A percentile compares a stretch with the other conserved stretches of the same genome.
Evolutionary conservation across 2,113 vertebrate species (phyloP).

Genomic region (Forbesichthys agassizii): DNA sequence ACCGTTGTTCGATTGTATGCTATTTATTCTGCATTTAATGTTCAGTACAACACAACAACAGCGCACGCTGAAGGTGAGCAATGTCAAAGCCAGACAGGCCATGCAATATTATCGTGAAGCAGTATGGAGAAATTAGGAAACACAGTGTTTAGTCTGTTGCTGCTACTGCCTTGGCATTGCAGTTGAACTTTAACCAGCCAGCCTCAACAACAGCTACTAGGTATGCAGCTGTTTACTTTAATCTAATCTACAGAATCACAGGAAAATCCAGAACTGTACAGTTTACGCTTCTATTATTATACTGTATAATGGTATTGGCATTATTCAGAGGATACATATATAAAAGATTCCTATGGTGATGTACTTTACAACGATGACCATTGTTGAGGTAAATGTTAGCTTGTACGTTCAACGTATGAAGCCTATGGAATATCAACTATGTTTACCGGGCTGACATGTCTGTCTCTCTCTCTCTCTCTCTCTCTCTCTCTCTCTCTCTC

Average conservation of each 20-base stretch:
- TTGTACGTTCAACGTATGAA: not conserved
- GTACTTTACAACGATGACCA: slow-evolving; percentile 24
- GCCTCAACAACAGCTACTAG: slow-evolving; percentile 40
- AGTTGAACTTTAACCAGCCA: slow-evolving; percentile 71
- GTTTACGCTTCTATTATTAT: slow-evolving; percentile 20
- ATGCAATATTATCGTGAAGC: no score
- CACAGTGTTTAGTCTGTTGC: no score
- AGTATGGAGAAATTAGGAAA: no score
- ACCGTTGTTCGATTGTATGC: no score
- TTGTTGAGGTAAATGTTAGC: slow-evolving; percentile 20
- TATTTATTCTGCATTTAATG: no score
- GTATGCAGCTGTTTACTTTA: slow-evolving; percentile 55
- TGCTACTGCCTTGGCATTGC: slow-evolving; percentile 43
- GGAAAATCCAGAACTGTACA: not conserved
- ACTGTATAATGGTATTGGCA: slow-evolving; percentile 1
- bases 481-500: not conserved
- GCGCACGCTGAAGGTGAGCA: no score
- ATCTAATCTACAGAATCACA: not conserved
- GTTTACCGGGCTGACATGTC: not conserved
- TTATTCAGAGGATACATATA: not conserved
- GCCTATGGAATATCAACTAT: slow-evolving; percentile 1
- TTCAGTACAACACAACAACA: no score
- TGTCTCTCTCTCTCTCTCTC: not conserved
- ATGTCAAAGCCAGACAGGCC: no score
- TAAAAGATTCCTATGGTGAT: slow-evolving; percentile 9